Evolutionary conservation across 2,888 invertebrate species (phyloP).

Genomic region (Leucoptera coffeella): DNA sequence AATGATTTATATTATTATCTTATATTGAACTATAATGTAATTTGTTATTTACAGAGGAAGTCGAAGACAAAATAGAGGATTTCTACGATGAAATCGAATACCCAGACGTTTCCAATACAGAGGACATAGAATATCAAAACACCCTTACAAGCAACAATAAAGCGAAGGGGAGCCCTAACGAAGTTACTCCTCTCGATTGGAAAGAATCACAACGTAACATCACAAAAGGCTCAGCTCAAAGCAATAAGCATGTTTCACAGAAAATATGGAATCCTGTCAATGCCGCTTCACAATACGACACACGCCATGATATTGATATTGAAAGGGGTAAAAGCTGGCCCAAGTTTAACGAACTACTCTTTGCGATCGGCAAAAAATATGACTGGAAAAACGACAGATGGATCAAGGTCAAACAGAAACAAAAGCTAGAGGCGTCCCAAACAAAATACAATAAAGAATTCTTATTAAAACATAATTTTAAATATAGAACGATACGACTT

Average conservation of each 20-base stretch:
- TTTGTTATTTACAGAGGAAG: slow-evolving; percentile 27
- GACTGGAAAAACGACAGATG: slow-evolving; percentile 46
- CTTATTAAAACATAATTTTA: slow-evolving; percentile 32
- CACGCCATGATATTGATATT: neutral
- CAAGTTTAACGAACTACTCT: slow-evolving; percentile 33
- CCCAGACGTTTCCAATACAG: too few relatives aligned
- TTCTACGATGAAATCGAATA: slow-evolving; percentile 35
- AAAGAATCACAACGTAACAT: too few relatives aligned
- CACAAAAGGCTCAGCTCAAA: too few relatives aligned
- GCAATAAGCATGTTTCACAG: too few relatives aligned
- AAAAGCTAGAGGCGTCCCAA: slow-evolving; percentile 8
- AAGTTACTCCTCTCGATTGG: too few relatives aligned
- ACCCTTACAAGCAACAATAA: too few relatives aligned
- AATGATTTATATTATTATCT: too few relatives aligned
- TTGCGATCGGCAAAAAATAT: slow-evolving; percentile 31
- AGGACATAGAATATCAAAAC: too few relatives aligned
- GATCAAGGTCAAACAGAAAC: slow-evolving; percentile 35
- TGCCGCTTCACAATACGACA: too few relatives aligned
- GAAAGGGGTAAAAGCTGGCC: slow-evolving; percentile 32
- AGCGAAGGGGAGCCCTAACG: too few relatives aligned
- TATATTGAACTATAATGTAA: too few relatives aligned
- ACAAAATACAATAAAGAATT: slow-evolving; percentile 9
- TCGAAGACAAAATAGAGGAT: slow-evolving; percentile 27
- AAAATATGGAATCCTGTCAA: too few relatives aligned
- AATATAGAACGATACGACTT: slow-evolving; percentile 33